Base-by-base conservation (phyloP, 1,140 invertebrate genomes). In the Aleiodes sp. region DNA sequence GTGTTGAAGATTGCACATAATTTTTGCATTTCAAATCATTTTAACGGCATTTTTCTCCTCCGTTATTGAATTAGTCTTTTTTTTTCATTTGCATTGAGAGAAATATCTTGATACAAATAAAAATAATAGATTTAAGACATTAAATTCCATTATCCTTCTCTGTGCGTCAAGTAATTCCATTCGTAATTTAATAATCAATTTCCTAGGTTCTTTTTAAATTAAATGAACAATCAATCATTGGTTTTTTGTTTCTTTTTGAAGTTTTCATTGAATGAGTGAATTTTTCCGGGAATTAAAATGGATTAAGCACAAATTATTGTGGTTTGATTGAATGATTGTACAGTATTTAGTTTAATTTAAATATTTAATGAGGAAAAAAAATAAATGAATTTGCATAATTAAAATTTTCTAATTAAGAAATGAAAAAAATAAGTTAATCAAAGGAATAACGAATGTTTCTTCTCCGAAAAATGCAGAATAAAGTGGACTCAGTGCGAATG, bases 241-340 rank as follows among this genome's bases (percentile, higher is more conserved):
- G n/a, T n/a, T n/a, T n/a, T n/a, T n/a, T n/a, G n/a, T n/a, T n/a
- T n/a, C n/a, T n/a, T n/a, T n/a, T n/a, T n/a, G n/a, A 24, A 24
- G 16, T 52, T 52, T 2, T 52, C 26, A 10, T 21, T 24, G 46
- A 24, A 52, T 52, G 46, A 21, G 46, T 52, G 46, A 52, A 52
- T 9, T 52, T 52, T 21, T 24, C 26, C 10, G 8, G 8, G 21
- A 52, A 52, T 24, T 52, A 52, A 52, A n/a, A n/a, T n/a, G n/a
- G n/a, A 52, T 52, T 52, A 24, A 24, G 46, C 46, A 52, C 46
- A 52, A 52, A 52, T 52, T 52, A n/a, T 16, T 3, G 46, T 52
- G 46, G 46, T 52, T 52, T 52, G 46, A 52, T 52, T 52, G 46
- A 52, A 52, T 52, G 21, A 52, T n/a, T 52, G 46, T 52, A 52